Percentiles rank a stretch among this genome's conserved stretches.
phyloP scores from a whole-genome alignment of 1,140 invertebrate genomes.

The Bombus breviceps region DNA sequence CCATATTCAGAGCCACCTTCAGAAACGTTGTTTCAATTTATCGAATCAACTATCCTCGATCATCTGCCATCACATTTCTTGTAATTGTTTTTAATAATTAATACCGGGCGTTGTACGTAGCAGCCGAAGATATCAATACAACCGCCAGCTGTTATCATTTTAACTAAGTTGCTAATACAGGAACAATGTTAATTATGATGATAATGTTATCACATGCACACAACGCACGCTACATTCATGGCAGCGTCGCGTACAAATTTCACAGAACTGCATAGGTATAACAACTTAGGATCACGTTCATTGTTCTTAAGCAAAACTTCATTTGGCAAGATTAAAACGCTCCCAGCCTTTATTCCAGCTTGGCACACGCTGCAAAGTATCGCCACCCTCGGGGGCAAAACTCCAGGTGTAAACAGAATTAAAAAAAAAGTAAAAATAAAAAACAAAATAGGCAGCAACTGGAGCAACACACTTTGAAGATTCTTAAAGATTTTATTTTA shows the following conservation, averaged over 20 bases:
- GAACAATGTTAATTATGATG: slow-evolving; percentile 17
- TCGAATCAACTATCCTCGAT: too few relatives aligned
- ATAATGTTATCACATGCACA: slow-evolving; percentile 16
- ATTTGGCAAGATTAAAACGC: slow-evolving; percentile 35
- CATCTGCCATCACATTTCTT: too few relatives aligned
- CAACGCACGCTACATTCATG: neutral
- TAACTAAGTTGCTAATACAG: slow-evolving; percentile 20
- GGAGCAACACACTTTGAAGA: neutral
- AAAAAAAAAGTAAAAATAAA: neutral
- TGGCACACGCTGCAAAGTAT: neutral
- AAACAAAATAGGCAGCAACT: neutral
- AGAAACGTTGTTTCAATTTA: too few relatives aligned
- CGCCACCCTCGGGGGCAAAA: neutral
- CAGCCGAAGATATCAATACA: neutral
- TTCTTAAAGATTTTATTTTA: too few relatives aligned
- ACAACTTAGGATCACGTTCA: neutral
- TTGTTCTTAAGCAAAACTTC: slow-evolving; percentile 39
- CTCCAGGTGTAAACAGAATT: slow-evolving; percentile 6
- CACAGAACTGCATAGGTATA: neutral
- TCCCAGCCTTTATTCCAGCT: neutral
- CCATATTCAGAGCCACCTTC: too few relatives aligned
- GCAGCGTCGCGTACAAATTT: slow-evolving; percentile 25
- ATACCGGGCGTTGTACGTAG: too few relatives aligned
- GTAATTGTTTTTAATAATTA: too few relatives aligned
- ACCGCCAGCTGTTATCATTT: neutral